A percentile compares a stretch with the other conserved stretches of the same genome.
These are phyloP conservation scores for Psittacus erithacus DNA, from an alignment of 2,113 vertebrate species.

Conservation along the genomic window DNA sequence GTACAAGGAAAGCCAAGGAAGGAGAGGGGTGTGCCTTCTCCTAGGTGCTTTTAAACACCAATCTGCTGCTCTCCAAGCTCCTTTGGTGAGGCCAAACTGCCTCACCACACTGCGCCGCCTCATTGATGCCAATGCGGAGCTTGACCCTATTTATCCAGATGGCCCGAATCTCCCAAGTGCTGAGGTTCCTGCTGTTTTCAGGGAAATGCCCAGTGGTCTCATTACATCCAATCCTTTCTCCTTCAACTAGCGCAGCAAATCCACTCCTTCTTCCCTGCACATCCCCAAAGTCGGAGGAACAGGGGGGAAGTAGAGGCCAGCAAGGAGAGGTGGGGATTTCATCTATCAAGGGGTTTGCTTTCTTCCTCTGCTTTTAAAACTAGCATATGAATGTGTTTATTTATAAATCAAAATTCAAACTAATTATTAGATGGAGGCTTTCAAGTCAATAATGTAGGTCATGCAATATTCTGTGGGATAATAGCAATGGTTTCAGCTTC, in stretches of 20 bases:
- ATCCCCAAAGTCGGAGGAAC: background rate
- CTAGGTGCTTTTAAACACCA: slow-evolving; percentile 23
- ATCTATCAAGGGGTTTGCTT: background rate
- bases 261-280: background rate
- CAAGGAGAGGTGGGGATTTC: background rate
- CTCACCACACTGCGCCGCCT: background rate
- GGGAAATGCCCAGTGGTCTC: slow-evolving; percentile 44
- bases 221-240: slow-evolving; percentile 38
- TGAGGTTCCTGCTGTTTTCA: slow-evolving; percentile 18
- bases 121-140: slow-evolving; percentile 47
- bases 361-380: background rate
- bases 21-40: slow-evolving; percentile 53
- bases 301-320: background rate
- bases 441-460: slow-evolving; percentile 80
- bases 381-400: slow-evolving; percentile 70
- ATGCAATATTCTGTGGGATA: slow-evolving; percentile 63
- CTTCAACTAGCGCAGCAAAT: background rate
- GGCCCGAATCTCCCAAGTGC: slow-evolving; percentile 56
- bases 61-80: slow-evolving; percentile 50
- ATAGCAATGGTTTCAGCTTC: slow-evolving; percentile 73
- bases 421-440: slow-evolving; percentile 78
- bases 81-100: background rate
- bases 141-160: slow-evolving; percentile 79
- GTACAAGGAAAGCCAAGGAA: background rate
- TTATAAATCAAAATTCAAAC: slow-evolving; percentile 75